These are phyloP conservation scores for Holocentrus rufus DNA, from an alignment of 2,797 vertebrate species.

Conservation along the genomic window DNA sequence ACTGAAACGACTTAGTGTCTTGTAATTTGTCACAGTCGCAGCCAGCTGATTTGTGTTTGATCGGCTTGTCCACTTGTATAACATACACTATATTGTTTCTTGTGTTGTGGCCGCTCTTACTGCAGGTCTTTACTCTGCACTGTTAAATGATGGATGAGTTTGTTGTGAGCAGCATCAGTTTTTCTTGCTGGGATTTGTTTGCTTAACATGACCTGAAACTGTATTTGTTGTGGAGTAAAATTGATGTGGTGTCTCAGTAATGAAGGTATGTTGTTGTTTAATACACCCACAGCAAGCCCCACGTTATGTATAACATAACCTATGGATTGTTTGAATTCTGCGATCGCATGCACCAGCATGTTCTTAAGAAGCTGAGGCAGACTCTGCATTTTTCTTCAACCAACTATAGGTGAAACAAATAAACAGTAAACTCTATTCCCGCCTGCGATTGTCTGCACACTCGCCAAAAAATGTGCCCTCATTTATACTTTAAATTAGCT, in stretches of 20 bases:
- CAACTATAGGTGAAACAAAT: conserved; percentile 66
- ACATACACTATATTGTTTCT: neutral
- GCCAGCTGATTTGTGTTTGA: neutral
- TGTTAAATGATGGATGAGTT: conserved; percentile 7
- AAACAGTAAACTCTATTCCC: conserved; percentile 65
- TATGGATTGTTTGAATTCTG: conserved; percentile 48
- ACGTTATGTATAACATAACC: conserved; percentile 24
- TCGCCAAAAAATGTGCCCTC: conserved; percentile 63
- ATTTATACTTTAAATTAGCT: conserved; percentile 76
- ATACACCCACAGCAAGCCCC: conserved; percentile 17
- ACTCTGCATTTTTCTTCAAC: conserved; percentile 40
- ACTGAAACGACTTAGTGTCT: neutral
- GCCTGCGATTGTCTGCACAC: conserved; percentile 55
- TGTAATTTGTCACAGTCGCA: neutral
- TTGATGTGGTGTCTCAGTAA: neutral
- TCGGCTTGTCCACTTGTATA: too few relatives aligned
- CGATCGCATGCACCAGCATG: conserved; percentile 51
- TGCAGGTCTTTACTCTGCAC: neutral
- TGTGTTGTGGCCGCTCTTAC: neutral
- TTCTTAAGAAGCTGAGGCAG: conserved; percentile 45
- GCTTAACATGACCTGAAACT: conserved; percentile 15
- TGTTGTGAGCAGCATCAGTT: neutral
- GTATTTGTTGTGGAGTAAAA: neutral
- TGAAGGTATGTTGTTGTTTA: conserved; percentile 3
- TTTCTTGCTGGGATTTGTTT: conserved; percentile 1